These are phyloP conservation scores for Contarinia nasturtii DNA, from an alignment of 1,140 invertebrate species.

Conservation along the genomic window DNA sequence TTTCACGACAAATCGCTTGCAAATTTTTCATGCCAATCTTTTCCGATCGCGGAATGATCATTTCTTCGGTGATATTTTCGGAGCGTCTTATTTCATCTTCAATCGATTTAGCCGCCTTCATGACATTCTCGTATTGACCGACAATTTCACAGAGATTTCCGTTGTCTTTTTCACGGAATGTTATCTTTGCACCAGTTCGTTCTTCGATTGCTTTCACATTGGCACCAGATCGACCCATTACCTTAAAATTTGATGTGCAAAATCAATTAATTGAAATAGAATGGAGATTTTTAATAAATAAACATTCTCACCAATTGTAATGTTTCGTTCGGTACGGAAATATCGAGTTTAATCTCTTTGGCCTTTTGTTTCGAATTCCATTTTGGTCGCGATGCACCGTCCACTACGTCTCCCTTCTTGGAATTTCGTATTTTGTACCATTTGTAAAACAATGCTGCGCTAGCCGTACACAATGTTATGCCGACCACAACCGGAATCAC, in stretches of 20 bases:
- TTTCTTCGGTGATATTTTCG: slow-evolving; percentile 38
- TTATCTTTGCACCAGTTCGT: slow-evolving; percentile 44
- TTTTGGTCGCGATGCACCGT: neutral
- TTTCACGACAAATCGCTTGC: slow-evolving; percentile 36
- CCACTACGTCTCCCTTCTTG: slow-evolving; percentile 11
- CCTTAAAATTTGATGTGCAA: no score
- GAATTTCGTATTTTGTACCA: slow-evolving; percentile 18
- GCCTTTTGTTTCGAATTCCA: neutral
- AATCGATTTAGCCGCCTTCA: slow-evolving; percentile 49
- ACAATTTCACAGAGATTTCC: slow-evolving; percentile 40
- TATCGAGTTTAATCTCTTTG: slow-evolving; percentile 13
- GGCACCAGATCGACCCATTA: slow-evolving; percentile 44
- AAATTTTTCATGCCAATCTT: slow-evolving; percentile 52
- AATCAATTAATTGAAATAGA: no score
- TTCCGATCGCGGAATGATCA: slow-evolving; percentile 42
- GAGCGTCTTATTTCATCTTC: slow-evolving; percentile 46
- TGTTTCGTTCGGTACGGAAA: slow-evolving; percentile 18
- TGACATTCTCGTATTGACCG: slow-evolving; percentile 37
- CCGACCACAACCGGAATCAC: slow-evolving; percentile 12
- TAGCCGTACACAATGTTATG: slow-evolving; percentile 19
- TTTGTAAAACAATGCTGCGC: slow-evolving; percentile 20
- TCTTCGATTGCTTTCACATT: slow-evolving; percentile 51
- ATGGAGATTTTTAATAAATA: no score
- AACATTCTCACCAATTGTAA: slow-evolving; percentile 19
- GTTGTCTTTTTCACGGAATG: slow-evolving; percentile 33